phyloP scores from a whole-genome alignment of 2,113 vertebrate genomes.

The Mesoclemmys tuberculata region DNA sequence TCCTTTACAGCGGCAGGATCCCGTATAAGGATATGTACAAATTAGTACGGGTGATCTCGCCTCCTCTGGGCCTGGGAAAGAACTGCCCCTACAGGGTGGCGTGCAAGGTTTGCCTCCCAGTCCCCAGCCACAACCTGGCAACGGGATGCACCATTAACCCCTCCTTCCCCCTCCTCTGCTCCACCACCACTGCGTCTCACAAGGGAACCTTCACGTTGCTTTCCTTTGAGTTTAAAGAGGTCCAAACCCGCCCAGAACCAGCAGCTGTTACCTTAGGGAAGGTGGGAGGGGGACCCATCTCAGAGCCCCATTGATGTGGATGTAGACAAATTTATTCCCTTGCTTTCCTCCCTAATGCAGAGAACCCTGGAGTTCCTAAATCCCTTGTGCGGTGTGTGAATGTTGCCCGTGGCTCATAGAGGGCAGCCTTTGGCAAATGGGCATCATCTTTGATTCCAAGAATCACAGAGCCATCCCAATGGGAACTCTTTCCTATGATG shows the following conservation, averaged over 20 bases:
- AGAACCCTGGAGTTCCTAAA: not conserved
- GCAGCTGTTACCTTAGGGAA: conserved; percentile 77
- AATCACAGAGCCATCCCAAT: not conserved
- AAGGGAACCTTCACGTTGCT: conserved; percentile 79
- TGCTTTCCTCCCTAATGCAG: accelerated
- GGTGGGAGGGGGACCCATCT: not conserved
- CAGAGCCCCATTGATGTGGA: conserved; percentile 37
- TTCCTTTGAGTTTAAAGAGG: conserved; percentile 87
- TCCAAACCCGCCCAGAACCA: conserved; percentile 80
- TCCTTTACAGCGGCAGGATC: conserved; percentile 98
- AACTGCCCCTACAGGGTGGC: conserved; percentile 99
- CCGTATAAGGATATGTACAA: conserved; percentile 99
- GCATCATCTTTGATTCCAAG: not conserved
- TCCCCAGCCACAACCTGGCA: conserved; percentile 79
- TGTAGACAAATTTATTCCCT: conserved; percentile 38
- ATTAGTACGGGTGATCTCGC: conserved; percentile 99
- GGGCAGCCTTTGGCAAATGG: not conserved
- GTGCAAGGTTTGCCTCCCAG: conserved; percentile 98
- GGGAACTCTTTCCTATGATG: not conserved
- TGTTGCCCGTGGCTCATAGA: not conserved
- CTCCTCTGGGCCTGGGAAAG: conserved; percentile 99
- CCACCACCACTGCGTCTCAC: conserved; percentile 77
- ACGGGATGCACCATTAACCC: conserved; percentile 75
- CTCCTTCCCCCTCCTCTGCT: conserved; percentile 71
- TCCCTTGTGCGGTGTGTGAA: not conserved